Conservation (phyloP, 2,797 vertebrate genomes). For the Limosa lapponica region DNA sequence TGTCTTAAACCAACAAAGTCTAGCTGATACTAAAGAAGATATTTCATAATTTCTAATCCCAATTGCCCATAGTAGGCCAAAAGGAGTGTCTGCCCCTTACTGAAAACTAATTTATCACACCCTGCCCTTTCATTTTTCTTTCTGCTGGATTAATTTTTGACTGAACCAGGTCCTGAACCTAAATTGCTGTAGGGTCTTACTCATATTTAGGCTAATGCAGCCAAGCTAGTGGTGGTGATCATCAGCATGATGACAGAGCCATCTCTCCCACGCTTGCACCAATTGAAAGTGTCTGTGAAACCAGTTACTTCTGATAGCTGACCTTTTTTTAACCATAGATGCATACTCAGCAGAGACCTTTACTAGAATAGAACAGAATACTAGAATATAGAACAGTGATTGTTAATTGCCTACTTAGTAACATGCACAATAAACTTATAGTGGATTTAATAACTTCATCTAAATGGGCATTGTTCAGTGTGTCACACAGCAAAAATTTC, state of each 20-base stretch:
- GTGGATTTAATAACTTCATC: background rate
- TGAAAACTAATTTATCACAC: background rate
- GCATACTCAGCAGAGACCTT: background rate
- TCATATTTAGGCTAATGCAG: background rate
- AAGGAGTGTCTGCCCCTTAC: background rate
- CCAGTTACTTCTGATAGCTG: background rate
- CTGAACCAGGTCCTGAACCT: background rate
- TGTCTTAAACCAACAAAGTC: background rate
- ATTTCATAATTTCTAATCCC: background rate
- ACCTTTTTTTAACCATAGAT: background rate
- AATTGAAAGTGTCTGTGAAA: background rate
- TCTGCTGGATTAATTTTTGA: background rate
- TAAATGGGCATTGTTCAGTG: background rate
- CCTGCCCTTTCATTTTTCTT: accelerated
- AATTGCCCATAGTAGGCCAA: background rate
- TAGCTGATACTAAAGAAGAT: background rate
- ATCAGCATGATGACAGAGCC: background rate
- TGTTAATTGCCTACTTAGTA: background rate
- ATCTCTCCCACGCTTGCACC: background rate
- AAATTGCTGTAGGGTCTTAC: background rate
- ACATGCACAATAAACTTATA: background rate
- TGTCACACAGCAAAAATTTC: background rate
- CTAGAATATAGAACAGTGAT: background rate
- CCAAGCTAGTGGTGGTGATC: background rate
- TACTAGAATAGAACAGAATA: too few relatives aligned